phyloP scores from a whole-genome alignment of 2,113 vertebrate genomes.

The Agelaius tricolor region DNA sequence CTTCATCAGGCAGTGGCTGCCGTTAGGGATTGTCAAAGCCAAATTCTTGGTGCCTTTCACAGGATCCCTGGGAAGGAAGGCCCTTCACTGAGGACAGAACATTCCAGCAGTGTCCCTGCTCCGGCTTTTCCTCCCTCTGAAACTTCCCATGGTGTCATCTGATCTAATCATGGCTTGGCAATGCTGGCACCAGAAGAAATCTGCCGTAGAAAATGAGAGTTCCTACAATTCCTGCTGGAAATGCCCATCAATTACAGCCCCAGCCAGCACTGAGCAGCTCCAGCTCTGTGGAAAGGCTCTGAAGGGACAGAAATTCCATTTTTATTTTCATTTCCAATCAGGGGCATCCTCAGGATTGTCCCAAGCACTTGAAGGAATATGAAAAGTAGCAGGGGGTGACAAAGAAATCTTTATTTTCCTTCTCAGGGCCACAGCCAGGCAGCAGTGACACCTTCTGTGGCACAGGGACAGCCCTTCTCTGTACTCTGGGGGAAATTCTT shows the following conservation, averaged over 20 bases:
- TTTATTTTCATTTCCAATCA: not conserved
- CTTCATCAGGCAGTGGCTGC: not conserved
- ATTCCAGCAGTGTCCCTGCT: not conserved
- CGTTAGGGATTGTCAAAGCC: not conserved
- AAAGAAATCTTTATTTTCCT: not conserved
- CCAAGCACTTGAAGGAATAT: not conserved
- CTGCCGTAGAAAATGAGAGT: conserved; percentile 22
- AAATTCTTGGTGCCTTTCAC: not conserved
- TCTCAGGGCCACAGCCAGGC: not conserved
- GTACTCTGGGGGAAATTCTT: not conserved
- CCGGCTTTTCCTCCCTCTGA: not conserved
- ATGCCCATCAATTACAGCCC: conserved; percentile 8
- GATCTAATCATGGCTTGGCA: conserved; percentile 15
- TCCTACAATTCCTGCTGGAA: conserved; percentile 12
- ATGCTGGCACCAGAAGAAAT: not conserved
- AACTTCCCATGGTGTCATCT: conserved; percentile 38
- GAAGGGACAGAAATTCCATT: not conserved
- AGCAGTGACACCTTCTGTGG: not conserved
- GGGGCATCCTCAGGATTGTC: not conserved
- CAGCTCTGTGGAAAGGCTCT: not conserved
- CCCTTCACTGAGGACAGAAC: not conserved
- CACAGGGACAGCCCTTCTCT: not conserved
- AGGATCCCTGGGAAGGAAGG: not conserved
- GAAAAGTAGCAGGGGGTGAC: rapidly evolving
- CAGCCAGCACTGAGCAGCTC: not conserved